Evolutionary conservation across 2,797 vertebrate species (phyloP).

Genomic region (Erpetoichthys calabaricus): DNA sequence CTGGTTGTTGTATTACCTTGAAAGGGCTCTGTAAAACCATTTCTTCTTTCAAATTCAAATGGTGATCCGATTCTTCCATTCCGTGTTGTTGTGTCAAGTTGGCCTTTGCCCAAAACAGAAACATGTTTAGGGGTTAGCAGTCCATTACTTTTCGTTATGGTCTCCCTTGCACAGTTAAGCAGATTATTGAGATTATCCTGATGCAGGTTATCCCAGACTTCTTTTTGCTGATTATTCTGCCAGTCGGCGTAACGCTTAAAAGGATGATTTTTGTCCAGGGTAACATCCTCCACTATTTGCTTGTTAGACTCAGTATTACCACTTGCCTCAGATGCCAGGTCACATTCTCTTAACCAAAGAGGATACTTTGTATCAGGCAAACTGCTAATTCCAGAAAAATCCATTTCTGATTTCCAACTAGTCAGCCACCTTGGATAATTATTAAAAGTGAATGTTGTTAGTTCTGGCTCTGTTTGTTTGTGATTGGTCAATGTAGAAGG

Average conservation of each 20-base stretch:
- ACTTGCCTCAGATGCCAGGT: constrained; percentile 21
- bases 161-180: too few species aligned
- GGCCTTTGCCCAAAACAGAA: too few species aligned
- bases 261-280: too few species aligned
- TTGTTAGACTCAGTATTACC: constrained; percentile 3
- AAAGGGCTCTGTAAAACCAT: neutral
- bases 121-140: too few species aligned
- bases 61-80: too few species aligned
- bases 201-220: too few species aligned
- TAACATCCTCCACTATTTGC: neutral
- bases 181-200: too few species aligned
- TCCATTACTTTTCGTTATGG: too few species aligned
- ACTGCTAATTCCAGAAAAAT: constrained; percentile 50
- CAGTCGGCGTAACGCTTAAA: too few species aligned
- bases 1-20: neutral
- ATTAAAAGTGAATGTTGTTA: constrained; percentile 12
- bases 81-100: too few species aligned
- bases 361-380: constrained; percentile 49
- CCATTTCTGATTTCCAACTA: constrained; percentile 50
- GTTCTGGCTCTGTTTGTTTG: constrained; percentile 12
- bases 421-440: constrained; percentile 60
- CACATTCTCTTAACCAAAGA: constrained; percentile 40
- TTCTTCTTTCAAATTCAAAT: neutral
- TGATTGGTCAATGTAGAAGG: constrained; percentile 2
- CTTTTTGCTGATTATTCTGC: too few species aligned